Base-by-base conservation (phyloP, 1,140 invertebrate genomes). In the Belonocnema kinseyi region DNA sequence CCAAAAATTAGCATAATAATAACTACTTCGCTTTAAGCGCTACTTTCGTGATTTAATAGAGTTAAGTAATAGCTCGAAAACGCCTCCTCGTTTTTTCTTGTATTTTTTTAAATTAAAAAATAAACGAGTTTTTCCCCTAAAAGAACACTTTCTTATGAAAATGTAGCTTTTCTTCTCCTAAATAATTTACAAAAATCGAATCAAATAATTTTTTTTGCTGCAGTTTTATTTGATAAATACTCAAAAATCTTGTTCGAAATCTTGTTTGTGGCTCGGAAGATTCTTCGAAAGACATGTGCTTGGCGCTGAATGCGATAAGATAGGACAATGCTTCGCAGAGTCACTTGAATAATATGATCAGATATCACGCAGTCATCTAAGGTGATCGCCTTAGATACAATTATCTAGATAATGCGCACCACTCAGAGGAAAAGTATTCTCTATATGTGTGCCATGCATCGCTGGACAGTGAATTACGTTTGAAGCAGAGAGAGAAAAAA, bases 301-400 rank as follows among this genome's bases (percentile, higher is more conserved):
- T 76, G 50, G 74, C 74, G 66, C 26, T 50, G 74, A 75, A 46
- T 70, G 66, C 76, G 79, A 80, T 78, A 78, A 78, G 77, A 81
- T 76, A 78, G 53, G 75, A 78, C 80, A 81, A 81, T 81, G 77
- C 76, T 75, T 75, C 79, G 66, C 74, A 72, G 58, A 72, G 77
- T 78, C 77, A 78, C 76, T 73, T 74, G 75, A 72, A 82, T 76
- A 77, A 79, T 82, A 75, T 61, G 76, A 82, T 82, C 80, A 77
- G 78, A 82, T 82, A 79, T 76, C 81, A 77, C 82, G 81, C 54
- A 84, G 83, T 86, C 85, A 87, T 87, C 79, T 82, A 80, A 85
- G 85, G 81, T 83, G 85, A 87, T 87, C 86, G 85, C 81, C 80
- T 83, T 73, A 82, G 82, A 86, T 85, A 85, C 85, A 83, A 88